Percentiles rank a stretch among this genome's conserved stretches.
phyloP scores from a whole-genome alignment of 1,140 invertebrate species.

The Drosophila orosa region DNA sequence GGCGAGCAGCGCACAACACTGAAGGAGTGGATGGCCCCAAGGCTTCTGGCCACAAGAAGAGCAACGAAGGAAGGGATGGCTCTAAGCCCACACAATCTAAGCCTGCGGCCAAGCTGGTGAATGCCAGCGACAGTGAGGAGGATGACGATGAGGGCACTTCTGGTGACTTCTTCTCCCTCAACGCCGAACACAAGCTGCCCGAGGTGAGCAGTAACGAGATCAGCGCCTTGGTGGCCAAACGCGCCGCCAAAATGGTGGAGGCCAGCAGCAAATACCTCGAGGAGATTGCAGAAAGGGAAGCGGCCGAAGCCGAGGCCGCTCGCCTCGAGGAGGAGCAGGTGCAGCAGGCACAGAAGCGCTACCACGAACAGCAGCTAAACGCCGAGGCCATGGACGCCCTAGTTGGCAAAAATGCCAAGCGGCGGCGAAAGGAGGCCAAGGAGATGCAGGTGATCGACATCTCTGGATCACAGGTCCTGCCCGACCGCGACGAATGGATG shows the following conservation, averaged over 20 bases:
- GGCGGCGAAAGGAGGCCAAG: conserved; percentile 84
- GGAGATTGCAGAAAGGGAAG: conserved; percentile 30
- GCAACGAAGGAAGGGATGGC: not conserved
- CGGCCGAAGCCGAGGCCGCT: conserved; percentile 22
- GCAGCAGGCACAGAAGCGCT: conserved; percentile 57
- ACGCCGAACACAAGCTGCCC: conserved; percentile 76
- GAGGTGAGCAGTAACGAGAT: conserved; percentile 79
- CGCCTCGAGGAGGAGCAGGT: conserved; percentile 41
- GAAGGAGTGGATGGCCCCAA: conserved; percentile 65
- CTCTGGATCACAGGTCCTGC: conserved; percentile 92
- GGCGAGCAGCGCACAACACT: conserved; percentile 73
- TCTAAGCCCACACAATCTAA: conserved; percentile 4
- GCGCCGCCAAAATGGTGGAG: conserved; percentile 70
- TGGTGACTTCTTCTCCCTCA: conserved; percentile 86
- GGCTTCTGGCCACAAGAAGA: conserved; percentile 26
- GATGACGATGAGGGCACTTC: conserved; percentile 62
- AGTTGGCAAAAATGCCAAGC: conserved; percentile 77
- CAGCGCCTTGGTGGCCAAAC: conserved; percentile 73
- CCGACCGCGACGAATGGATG: conserved; percentile 91
- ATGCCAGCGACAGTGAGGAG: conserved; percentile 84
- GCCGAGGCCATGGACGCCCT: conserved; percentile 74
- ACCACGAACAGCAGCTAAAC: conserved; percentile 60
- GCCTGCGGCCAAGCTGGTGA: conserved; percentile 19
- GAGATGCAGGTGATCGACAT: conserved; percentile 92
- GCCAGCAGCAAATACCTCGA: conserved; percentile 61